Evolutionary conservation across 2,113 vertebrate genomes (phyloP).

Genomic region (Xiphophorus maculatus): DNA sequence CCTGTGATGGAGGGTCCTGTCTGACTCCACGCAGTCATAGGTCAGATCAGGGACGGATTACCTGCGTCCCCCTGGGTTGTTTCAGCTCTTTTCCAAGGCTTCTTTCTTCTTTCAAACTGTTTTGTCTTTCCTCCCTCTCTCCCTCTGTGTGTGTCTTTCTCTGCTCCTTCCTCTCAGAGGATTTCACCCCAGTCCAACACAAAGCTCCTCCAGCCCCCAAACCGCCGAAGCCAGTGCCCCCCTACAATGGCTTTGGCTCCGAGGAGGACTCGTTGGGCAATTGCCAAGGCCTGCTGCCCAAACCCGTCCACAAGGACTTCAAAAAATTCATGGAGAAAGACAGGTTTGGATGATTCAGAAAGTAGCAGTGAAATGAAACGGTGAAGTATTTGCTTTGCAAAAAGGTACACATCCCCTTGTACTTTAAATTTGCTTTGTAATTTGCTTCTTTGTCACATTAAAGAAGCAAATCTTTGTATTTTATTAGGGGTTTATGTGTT

Average conservation of each 20-base stretch:
- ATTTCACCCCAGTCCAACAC: slow-evolving; percentile 84
- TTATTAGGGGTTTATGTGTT: no score
- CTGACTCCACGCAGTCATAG: slow-evolving; percentile 51
- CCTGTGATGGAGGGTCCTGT: slow-evolving; percentile 62
- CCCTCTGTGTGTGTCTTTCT: slow-evolving; percentile 10
- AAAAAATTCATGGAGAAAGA: slow-evolving; percentile 86
- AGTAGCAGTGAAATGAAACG: slow-evolving; percentile 17
- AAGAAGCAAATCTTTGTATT: no score
- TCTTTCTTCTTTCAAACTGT: slow-evolving; percentile 37
- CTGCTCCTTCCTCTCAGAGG: slow-evolving; percentile 72
- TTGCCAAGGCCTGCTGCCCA: slow-evolving; percentile 81
- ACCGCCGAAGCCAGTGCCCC: slow-evolving; percentile 79
- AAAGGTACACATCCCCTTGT: background rate
- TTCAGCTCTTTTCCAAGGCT: slow-evolving; percentile 20
- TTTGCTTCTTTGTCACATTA: no score
- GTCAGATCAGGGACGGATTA: slow-evolving; percentile 57
- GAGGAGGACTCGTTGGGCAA: slow-evolving; percentile 92
- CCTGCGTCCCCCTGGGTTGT: slow-evolving; percentile 25
- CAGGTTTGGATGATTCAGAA: slow-evolving; percentile 79
- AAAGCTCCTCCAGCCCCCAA: slow-evolving; percentile 76
- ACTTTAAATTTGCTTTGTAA: no score
- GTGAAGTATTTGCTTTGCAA: background rate
- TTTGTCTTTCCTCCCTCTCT: slow-evolving; percentile 28
- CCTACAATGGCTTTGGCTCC: slow-evolving; percentile 91
- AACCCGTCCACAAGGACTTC: slow-evolving; percentile 81